Percentiles rank a stretch among this genome's conserved stretches.
phyloP scores from a whole-genome alignment of 1,140 invertebrate genomes.

The Leguminivora glycinivorella region DNA sequence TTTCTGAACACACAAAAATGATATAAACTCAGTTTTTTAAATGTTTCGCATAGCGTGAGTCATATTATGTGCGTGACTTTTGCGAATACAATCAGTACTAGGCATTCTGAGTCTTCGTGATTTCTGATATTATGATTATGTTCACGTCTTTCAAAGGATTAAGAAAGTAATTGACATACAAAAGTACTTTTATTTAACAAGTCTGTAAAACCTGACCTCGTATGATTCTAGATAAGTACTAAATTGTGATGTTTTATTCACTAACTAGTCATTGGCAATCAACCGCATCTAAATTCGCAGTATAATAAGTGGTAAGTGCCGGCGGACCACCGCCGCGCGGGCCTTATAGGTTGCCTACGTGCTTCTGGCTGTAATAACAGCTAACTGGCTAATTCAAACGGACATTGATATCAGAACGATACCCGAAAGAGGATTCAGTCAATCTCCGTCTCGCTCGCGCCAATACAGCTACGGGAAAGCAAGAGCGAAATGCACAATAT shows the following conservation, averaged over 20 bases:
- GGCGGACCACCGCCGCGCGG: neutral
- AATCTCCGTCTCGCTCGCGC: too few species aligned
- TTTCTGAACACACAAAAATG: neutral
- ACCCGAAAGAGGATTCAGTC: too few species aligned
- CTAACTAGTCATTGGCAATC: conserved; percentile 2
- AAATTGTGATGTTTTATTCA: conserved; percentile 10
- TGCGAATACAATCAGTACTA: neutral
- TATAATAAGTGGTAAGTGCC: conserved; percentile 6
- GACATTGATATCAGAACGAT: too few species aligned
- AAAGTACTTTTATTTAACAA: too few species aligned
- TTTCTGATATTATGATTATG: too few species aligned
- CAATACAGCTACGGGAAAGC: too few species aligned
- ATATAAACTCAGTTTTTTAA: neutral
- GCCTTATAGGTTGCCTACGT: neutral
- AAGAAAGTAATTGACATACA: too few species aligned
- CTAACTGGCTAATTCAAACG: too few species aligned
- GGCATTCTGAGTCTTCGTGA: too few species aligned
- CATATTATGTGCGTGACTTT: neutral
- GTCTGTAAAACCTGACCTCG: too few species aligned
- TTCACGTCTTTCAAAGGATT: too few species aligned
- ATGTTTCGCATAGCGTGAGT: neutral
- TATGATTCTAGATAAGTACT: neutral
- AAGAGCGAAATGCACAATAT: too few species aligned
- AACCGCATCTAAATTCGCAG: neutral
- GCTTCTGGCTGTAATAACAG: neutral